phyloP scores from a whole-genome alignment of 2,113 vertebrate genomes.

The Notechis scutatus region DNA sequence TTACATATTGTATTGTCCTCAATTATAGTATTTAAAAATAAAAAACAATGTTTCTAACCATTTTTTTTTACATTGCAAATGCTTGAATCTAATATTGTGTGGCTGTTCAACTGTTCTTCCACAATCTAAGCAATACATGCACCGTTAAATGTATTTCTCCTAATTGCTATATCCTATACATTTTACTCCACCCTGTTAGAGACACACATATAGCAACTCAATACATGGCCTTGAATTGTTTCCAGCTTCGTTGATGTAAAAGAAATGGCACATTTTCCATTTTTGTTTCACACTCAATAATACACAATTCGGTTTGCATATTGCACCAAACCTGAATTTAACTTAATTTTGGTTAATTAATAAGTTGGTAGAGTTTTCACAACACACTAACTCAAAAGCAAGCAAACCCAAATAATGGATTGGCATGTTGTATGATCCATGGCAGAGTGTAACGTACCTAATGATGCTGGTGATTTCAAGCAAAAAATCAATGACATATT shows the following conservation, averaged over 20 bases:
- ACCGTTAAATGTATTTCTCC: not conserved
- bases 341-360: not conserved
- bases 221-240: not conserved
- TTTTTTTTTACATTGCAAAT: not conserved
- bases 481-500: not conserved
- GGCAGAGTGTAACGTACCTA: not conserved
- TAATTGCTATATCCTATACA: not conserved
- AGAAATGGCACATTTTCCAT: not conserved
- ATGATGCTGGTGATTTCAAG: not conserved
- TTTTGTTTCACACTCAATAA: not conserved
- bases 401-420: not conserved
- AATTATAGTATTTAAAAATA: not conserved
- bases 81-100: slow-evolving; percentile 2
- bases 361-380: not conserved
- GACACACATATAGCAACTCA: slow-evolving; percentile 53
- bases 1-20: not conserved
- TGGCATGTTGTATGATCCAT: not conserved
- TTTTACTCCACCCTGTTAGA: slow-evolving; percentile 46
- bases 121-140: not conserved
- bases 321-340: not conserved
- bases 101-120: slow-evolving; percentile 22
- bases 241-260: not conserved
- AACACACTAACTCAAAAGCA: not conserved
- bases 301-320: not conserved
- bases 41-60: not conserved